A percentile compares a stretch with the other conserved stretches of the same genome.
Evolutionary conservation across 2,113 vertebrate genomes (phyloP).

Genomic region (Notechis scutatus): DNA sequence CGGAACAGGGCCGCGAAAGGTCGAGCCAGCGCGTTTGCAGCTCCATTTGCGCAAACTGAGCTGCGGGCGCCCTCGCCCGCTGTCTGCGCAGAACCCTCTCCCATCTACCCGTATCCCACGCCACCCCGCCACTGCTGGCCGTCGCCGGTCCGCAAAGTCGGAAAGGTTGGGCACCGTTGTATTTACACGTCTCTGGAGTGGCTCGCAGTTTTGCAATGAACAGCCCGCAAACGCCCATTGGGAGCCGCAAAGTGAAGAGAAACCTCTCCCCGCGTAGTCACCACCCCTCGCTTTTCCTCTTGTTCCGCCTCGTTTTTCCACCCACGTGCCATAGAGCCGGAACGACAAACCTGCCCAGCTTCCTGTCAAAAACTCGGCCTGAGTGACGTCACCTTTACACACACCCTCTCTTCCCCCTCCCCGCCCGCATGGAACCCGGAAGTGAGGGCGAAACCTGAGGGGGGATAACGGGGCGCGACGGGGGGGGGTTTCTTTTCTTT

Average conservation of each 20-base stretch:
- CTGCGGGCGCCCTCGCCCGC: background rate
- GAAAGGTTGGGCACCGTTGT: background rate
- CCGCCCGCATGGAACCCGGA: conserved; percentile 34
- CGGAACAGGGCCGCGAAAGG: background rate
- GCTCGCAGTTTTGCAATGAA: no score
- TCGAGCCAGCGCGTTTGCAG: background rate
- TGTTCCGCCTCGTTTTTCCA: background rate
- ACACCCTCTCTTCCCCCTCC: no score
- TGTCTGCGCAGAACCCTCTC: background rate
- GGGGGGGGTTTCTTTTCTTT: background rate
- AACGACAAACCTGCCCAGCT: background rate
- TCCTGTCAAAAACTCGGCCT: background rate
- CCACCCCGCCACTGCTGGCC: no score
- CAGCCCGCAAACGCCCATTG: background rate
- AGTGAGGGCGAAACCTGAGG: background rate
- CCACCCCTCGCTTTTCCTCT: background rate
- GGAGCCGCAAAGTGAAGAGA: background rate
- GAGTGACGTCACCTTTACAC: background rate
- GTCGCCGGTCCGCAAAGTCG: background rate
- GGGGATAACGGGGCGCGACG: background rate
- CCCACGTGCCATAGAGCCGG: background rate
- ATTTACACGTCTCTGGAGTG: background rate
- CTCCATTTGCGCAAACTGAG: background rate
- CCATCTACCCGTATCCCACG: no score
- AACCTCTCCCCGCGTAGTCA: background rate